phyloP scores from a whole-genome alignment of 2,113 vertebrate species.

The Peucedramus taeniatus region DNA sequence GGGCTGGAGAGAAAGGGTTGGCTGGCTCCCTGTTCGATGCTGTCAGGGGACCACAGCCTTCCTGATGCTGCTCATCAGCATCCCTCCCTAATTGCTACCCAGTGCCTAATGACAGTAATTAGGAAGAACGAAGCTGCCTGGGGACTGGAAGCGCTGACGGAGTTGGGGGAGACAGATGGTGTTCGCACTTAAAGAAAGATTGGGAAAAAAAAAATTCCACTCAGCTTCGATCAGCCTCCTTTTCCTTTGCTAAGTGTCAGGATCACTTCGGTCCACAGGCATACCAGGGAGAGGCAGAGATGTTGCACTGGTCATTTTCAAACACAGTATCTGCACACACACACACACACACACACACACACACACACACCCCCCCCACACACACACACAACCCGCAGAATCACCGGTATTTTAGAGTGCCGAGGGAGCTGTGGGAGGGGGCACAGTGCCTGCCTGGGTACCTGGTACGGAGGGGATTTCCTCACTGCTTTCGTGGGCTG shows the following conservation, averaged over 20 bases:
- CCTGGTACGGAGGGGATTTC: not conserved
- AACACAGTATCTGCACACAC: not conserved
- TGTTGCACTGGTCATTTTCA: not conserved
- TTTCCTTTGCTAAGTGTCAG: not conserved
- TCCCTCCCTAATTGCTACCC: constrained; percentile 58
- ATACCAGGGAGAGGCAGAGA: not conserved
- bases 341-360: not conserved
- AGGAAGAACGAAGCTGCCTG: constrained; percentile 57
- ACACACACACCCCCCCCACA: too few species aligned
- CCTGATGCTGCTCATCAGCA: constrained; percentile 43
- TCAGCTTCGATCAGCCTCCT: not conserved
- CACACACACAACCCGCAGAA: not conserved
- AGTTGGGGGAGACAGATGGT: constrained; percentile 66
- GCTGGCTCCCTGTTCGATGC: not conserved
- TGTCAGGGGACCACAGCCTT: not conserved
- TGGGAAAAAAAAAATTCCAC: not conserved
- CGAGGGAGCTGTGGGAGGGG: not conserved
- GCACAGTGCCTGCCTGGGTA: not conserved
- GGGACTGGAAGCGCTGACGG: constrained; percentile 61
- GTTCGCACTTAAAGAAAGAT: constrained; percentile 53
- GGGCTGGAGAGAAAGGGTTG: not conserved
- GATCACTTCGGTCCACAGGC: not conserved
- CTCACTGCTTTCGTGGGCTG: not conserved
- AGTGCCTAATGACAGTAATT: constrained; percentile 70
- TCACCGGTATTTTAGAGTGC: not conserved